Evolutionary conservation across 2,888 invertebrate genomes (phyloP).

Genomic region (Mesorhabditis spiculigera): DNA sequence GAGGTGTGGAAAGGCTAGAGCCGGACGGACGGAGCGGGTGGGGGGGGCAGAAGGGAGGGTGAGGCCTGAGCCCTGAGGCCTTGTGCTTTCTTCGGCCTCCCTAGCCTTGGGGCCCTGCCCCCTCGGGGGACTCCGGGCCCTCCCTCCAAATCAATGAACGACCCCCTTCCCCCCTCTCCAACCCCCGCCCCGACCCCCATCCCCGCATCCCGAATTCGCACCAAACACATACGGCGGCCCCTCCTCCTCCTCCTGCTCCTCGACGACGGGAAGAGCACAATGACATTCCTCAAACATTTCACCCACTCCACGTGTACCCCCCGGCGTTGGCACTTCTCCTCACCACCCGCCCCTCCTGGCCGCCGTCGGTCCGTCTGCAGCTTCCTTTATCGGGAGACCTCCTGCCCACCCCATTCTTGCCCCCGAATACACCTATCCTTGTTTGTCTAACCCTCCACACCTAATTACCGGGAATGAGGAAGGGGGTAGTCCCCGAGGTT

Average conservation of each 20-base stretch:
- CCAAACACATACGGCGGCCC: constrained; percentile 2
- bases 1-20: too few species aligned
- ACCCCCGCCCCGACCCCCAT: background rate
- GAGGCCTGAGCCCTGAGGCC: background rate
- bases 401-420: background rate
- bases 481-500: too few species aligned
- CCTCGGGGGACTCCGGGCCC: background rate
- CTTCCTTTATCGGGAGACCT: background rate
- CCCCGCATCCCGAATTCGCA: background rate
- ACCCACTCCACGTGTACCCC: background rate
- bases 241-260: background rate
- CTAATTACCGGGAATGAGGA: background rate
- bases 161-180: background rate
- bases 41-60: too few species aligned
- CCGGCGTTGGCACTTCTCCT: background rate
- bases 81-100: background rate
- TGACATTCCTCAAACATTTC: constrained; percentile 6
- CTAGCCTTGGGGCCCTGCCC: background rate
- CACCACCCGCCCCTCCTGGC: background rate
- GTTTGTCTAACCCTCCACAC: background rate
- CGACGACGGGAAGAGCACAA: background rate
- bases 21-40: too few species aligned
- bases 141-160: too few species aligned
- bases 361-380: background rate
- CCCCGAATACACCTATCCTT: background rate